Evolutionary conservation across 2,797 vertebrate species (phyloP), one percentile per base, ranked within the genome.

Genomic region (Perdix hodgsoniae): DNA sequence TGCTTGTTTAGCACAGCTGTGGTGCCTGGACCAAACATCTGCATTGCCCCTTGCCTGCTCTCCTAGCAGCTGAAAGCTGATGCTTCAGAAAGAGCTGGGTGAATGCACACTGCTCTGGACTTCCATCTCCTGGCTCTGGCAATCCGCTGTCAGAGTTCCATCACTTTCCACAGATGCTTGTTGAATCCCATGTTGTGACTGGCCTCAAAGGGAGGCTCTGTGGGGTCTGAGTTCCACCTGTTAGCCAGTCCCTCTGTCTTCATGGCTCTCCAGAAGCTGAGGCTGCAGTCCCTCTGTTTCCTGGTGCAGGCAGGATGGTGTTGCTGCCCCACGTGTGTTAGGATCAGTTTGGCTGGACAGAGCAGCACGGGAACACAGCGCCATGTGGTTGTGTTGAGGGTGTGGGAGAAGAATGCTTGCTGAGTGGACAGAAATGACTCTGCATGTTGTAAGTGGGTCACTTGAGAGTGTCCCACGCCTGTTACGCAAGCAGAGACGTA

Each of bases 361-460:
- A 67, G 67, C 33, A 29, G 26, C 23, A 50, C 12, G 52, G 0
- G 0, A 37, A 31, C 40, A 7, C 17, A 54, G 45, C 21, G 50
- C 56, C 3, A 0, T 11, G 31, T 23, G 45, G 35, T 11, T 90
- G 73, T 59, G 31, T 47, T 90, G 76, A 37, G 26, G 13, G 16
- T 35, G 27, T 12, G 0, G 39, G 5, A 15, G 13, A 2, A 15
- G 54, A 63, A 83, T 42, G 45, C 14, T 72, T 69, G 37, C 59
- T 87, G 29, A 29, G 39, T 69, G 37, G 35, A 70, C 56, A 66
- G 59, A 83, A 78, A 10, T 71, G 73, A 44, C 57, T 45, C 60
- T 39, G 22, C 39, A n/a, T 76, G n/a, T 88, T 91, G 40, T 91
- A 86, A 76, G 66, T 79, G 56, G 70, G 70, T 86, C 81, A 73